phyloP scores from a whole-genome alignment of 2,888 invertebrate genomes.

The Drosophila paramelanica region DNA sequence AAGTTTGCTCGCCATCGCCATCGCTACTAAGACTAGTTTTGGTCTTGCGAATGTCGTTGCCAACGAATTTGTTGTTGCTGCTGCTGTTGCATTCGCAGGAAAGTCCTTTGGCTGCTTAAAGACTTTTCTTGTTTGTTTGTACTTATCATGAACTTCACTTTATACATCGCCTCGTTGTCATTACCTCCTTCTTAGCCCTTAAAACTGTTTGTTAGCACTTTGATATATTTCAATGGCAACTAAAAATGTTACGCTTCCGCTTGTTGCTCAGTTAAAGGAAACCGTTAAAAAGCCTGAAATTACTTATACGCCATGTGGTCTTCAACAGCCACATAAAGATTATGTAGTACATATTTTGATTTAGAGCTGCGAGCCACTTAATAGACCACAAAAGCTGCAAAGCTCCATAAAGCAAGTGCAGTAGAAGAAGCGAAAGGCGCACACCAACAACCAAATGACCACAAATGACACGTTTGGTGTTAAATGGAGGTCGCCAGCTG shows the following conservation, averaged over 20 bases:
- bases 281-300: conserved; percentile 32
- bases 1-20: conserved; percentile 3
- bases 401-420: conserved; percentile 53
- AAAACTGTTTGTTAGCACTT: conserved; percentile 55
- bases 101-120: conserved; percentile 26
- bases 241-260: conserved; percentile 47
- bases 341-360: conserved; percentile 67
- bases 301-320: conserved; percentile 58
- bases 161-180: conserved; percentile 24
- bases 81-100: conserved; percentile 53
- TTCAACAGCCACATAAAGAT: conserved; percentile 60
- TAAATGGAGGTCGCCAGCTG: conserved; percentile 76
- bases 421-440: conserved; percentile 14
- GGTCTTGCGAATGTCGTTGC: conserved; percentile 31
- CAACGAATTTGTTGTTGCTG: conserved; percentile 21
- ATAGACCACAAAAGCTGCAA: conserved; percentile 76
- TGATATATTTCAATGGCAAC: conserved; percentile 52
- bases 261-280: conserved; percentile 69
- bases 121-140: conserved; percentile 30
- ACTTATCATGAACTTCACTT: conserved; percentile 71
- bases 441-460: conserved; percentile 68
- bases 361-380: conserved; percentile 72
- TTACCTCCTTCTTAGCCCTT: conserved; percentile 16
- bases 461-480: conserved; percentile 82
- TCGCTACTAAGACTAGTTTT: conserved; percentile 31